These are phyloP conservation scores for Diadegma fenestrale DNA, from an alignment of 2,888 invertebrate genomes.

Conservation along the genomic window DNA sequence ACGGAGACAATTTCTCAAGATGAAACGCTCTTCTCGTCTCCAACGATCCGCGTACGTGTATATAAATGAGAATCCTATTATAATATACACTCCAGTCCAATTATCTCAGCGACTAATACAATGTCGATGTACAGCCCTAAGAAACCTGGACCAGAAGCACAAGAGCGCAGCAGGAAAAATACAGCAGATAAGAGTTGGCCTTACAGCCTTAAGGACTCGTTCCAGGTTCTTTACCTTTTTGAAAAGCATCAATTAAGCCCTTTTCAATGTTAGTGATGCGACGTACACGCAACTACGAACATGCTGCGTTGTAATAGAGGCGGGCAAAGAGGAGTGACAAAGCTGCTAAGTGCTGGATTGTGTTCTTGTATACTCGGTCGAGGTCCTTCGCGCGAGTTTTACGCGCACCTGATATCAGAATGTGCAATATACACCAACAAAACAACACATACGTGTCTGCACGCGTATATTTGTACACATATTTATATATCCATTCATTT, in stretches of 20 bases:
- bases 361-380: conserved; percentile 70
- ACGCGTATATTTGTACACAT: not conserved
- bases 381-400: conserved; percentile 49
- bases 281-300: not conserved
- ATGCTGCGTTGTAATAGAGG: conserved; percentile 57
- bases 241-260: not conserved
- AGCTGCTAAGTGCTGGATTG: conserved; percentile 78
- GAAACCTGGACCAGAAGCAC: conserved; percentile 39
- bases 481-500: not conserved
- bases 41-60: not conserved
- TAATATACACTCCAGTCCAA: conserved; percentile 61
- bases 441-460: not conserved
- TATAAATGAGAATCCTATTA: conserved; percentile 29
- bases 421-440: not conserved
- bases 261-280: not conserved
- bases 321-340: conserved; percentile 68
- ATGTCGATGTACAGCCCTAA: conserved; percentile 58
- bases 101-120: conserved; percentile 66
- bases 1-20: not conserved
- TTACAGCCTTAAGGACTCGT: conserved; percentile 1
- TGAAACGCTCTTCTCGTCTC: not conserved
- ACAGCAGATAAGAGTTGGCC: conserved; percentile 31
- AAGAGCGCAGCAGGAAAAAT: conserved; percentile 59
- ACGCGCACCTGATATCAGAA: conserved; percentile 72
- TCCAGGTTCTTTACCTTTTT: not conserved